These are phyloP conservation scores for Scrobipalpa costella DNA, from an alignment of 2,888 invertebrate species.

Conservation along the genomic window DNA sequence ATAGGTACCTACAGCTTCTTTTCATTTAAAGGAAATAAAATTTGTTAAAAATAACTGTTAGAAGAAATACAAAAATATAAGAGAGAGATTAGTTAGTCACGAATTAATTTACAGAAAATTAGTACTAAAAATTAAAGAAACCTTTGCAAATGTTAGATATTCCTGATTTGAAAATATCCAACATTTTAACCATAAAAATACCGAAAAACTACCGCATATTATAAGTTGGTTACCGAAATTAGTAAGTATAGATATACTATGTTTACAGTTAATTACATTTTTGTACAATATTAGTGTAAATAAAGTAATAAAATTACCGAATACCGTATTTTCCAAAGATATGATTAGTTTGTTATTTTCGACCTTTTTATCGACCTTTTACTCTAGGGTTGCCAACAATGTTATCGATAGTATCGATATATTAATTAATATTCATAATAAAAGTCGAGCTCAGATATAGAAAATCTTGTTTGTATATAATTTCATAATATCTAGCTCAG, in stretches of 20 bases:
- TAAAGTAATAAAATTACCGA: neutral
- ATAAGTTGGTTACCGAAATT: constrained; percentile 16
- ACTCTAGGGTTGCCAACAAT: neutral
- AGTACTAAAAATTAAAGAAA: neutral
- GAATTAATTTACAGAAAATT: neutral
- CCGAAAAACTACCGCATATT: constrained; percentile 7
- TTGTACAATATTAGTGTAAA: neutral
- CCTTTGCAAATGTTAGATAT: neutral
- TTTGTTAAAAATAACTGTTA: neutral
- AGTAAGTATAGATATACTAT: too few relatives aligned
- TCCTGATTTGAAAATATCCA: neutral
- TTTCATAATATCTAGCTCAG: too few relatives aligned
- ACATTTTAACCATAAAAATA: constrained; percentile 14
- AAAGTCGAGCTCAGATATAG: too few relatives aligned
- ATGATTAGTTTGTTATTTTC: too few relatives aligned
- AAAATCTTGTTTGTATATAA: too few relatives aligned
- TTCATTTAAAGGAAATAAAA: neutral
- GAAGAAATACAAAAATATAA: neutral
- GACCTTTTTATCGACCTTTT: too few relatives aligned
- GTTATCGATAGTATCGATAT: too few relatives aligned
- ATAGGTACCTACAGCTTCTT: too few relatives aligned
- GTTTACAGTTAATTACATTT: neutral
- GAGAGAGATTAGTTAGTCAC: neutral
- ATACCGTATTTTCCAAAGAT: neutral
- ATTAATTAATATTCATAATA: too few relatives aligned